Percentiles rank a stretch among this genome's conserved stretches.
phyloP scores from a whole-genome alignment of 2,113 vertebrate species.

The Pomatorhinus ruficollis region DNA sequence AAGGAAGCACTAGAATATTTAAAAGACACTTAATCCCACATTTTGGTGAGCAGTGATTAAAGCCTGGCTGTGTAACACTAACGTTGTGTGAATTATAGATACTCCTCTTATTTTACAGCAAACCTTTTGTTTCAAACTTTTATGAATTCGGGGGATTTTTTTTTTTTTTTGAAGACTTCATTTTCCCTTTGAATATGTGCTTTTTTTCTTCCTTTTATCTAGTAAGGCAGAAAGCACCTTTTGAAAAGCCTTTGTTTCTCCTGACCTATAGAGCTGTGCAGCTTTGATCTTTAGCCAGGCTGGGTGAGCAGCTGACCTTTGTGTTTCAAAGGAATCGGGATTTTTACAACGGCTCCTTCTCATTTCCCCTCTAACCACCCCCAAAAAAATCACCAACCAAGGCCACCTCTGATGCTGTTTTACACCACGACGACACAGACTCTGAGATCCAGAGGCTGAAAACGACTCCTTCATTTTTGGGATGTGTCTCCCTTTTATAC shows the following conservation, averaged over 20 bases:
- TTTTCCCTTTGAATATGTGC: neutral
- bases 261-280: neutral
- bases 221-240: neutral
- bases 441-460: too few relatives aligned
- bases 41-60: neutral
- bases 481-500: too few relatives aligned
- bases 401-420: too few relatives aligned
- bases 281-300: neutral
- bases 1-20: neutral
- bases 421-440: too few relatives aligned
- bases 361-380: neutral
- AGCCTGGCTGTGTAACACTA: neutral
- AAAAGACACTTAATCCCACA: fast-evolving
- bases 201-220: neutral
- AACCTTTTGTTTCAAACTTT: neutral
- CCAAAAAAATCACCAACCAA: neutral
- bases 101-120: neutral
- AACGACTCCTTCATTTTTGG: too few relatives aligned
- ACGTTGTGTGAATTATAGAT: neutral
- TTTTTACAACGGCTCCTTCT: neutral
- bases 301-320: neutral
- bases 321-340: neutral
- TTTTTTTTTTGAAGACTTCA: neutral
- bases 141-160: neutral
- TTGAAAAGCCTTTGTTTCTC: neutral